phyloP scores from a whole-genome alignment of 2,113 vertebrate species.

The Solenodon paradoxus region DNA sequence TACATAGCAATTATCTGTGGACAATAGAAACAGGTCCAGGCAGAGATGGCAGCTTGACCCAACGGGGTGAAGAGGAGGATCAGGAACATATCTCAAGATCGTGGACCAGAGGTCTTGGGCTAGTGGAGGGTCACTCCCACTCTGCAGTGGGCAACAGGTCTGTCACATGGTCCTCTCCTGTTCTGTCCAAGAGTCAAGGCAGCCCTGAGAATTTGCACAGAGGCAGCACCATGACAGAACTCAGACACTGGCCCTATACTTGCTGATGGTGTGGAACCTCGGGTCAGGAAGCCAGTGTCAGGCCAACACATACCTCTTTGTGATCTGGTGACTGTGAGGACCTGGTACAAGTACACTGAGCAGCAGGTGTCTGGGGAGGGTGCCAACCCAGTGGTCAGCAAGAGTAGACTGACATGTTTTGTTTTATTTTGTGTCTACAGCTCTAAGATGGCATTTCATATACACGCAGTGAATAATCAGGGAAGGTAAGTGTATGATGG shows the following conservation, averaged over 20 bases:
- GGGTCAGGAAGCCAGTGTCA: background rate
- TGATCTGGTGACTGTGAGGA: background rate
- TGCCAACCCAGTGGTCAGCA: background rate
- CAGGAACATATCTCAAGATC: background rate
- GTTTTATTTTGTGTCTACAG: conserved; percentile 76
- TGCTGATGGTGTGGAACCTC: background rate
- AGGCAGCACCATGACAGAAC: background rate
- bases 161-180: background rate
- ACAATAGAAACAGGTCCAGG: background rate
- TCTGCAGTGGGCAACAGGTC: background rate
- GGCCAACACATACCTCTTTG: background rate
- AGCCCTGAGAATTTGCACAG: background rate
- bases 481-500: conserved; percentile 86
- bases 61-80: background rate
- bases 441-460: conserved; percentile 90
- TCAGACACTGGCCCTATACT: background rate
- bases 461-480: conserved; percentile 94
- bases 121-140: background rate
- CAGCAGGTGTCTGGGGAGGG: background rate
- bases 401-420: conserved; percentile 33
- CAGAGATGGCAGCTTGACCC: background rate
- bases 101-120: background rate
- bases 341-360: background rate
- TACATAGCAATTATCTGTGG: background rate
- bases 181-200: background rate